These are phyloP conservation scores for Drosophila neocordata DNA, from an alignment of 1,140 invertebrate genomes.

Conservation along the genomic window DNA sequence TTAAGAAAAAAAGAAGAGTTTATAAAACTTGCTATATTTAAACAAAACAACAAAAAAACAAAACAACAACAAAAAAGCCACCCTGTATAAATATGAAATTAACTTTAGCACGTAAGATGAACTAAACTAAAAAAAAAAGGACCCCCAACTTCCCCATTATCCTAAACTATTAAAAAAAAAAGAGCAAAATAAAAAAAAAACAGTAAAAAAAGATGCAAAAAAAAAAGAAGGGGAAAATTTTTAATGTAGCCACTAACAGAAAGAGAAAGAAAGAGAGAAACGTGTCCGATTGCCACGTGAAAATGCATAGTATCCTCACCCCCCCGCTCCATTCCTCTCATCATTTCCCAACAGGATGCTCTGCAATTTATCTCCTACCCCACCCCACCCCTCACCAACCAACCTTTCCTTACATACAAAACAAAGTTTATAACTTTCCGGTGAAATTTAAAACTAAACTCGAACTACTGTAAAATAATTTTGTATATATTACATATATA, in stretches of 20 bases:
- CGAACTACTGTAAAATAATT: conserved; percentile 73
- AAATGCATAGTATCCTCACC: not conserved
- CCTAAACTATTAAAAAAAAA: not conserved
- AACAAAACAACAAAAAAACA: conserved; percentile 35
- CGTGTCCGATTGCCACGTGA: conserved; percentile 50
- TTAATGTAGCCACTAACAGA: conserved; percentile 33
- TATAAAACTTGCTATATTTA: conserved; percentile 67
- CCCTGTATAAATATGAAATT: conserved; percentile 67
- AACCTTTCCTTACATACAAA: conserved; percentile 16
- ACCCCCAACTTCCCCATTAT: conserved; percentile 4
- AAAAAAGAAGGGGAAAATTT: not conserved
- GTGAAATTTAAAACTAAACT: conserved; percentile 64
- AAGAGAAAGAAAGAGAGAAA: conserved; percentile 38
- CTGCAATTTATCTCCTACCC: not conserved
- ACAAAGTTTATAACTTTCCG: conserved; percentile 57
- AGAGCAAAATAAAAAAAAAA: not conserved
- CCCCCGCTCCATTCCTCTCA: not conserved
- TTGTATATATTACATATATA: conserved; percentile 61
- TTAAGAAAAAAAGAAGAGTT: conserved; percentile 52
- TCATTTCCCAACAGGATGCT: not conserved
- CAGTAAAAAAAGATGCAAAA: not conserved
- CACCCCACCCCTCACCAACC: not conserved
- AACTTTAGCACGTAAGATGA: conserved; percentile 66
- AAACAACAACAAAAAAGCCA: conserved; percentile 15
- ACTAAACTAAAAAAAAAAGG: conserved; percentile 26